phyloP scores from a whole-genome alignment of 1,140 invertebrate species.

The Anoplophora glabripennis region DNA sequence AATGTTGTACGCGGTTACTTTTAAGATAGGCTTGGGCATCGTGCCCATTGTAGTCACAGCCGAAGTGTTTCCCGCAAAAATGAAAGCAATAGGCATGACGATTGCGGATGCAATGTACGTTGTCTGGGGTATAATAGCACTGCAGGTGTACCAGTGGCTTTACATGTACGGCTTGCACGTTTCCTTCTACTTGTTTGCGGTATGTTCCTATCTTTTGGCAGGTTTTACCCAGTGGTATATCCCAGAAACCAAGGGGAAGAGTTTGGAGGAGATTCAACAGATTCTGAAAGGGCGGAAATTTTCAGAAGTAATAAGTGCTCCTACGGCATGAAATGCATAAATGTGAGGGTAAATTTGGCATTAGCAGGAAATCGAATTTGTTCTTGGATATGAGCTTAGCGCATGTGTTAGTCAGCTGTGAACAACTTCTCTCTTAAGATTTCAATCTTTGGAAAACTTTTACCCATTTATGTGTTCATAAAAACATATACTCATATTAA shows the following conservation, averaged over 20 bases:
- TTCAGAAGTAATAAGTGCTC: no score
- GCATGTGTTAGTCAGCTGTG: no score
- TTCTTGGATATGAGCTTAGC: no score
- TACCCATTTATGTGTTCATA: no score
- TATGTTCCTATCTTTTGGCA: slow-evolving; percentile 26
- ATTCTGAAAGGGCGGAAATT: slow-evolving; percentile 34
- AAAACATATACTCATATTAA: no score
- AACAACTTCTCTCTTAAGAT: no score
- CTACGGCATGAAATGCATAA: no score
- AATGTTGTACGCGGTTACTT: slow-evolving; percentile 22
- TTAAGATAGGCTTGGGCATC: slow-evolving; percentile 42
- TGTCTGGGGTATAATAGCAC: slow-evolving; percentile 59
- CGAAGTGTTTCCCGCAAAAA: slow-evolving; percentile 62
- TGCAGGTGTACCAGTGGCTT: slow-evolving; percentile 60
- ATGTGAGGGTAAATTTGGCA: no score
- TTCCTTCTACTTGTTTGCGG: slow-evolving; percentile 67
- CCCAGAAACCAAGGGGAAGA: slow-evolving; percentile 77
- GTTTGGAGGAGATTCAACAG: slow-evolving; percentile 68
- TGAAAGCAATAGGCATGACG: slow-evolving; percentile 49
- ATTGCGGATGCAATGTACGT: slow-evolving; percentile 32
- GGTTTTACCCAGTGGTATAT: slow-evolving; percentile 64
- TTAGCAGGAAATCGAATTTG: no score
- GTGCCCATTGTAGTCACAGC: slow-evolving; percentile 69
- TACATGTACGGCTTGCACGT: slow-evolving; percentile 47
- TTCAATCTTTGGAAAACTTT: no score